These are phyloP conservation scores for Metopolophium dirhodum DNA, from an alignment of 1,140 invertebrate genomes.

Conservation along the genomic window DNA sequence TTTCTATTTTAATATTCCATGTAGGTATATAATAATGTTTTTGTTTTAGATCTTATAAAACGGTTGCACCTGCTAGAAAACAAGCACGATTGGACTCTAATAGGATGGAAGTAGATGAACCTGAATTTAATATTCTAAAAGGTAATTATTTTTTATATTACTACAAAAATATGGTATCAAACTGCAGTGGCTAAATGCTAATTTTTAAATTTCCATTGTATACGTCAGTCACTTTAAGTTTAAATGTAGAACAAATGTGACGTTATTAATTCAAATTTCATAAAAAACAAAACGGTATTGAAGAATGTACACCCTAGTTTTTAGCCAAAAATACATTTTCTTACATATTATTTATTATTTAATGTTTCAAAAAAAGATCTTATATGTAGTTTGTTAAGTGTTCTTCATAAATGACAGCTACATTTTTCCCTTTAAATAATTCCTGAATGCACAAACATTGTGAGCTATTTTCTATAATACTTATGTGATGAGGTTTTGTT, in stretches of 20 bases:
- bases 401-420: neutral
- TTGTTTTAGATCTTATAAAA: slow-evolving; percentile 53
- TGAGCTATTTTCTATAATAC: neutral
- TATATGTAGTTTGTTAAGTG: neutral
- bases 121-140: slow-evolving; percentile 54
- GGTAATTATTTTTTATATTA: slow-evolving; percentile 20
- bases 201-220: neutral
- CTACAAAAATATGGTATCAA: neutral
- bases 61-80: slow-evolving; percentile 48
- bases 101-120: slow-evolving; percentile 56
- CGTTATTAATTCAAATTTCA: neutral
- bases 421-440: neutral
- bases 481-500: neutral
- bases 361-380: neutral
- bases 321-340: neutral
- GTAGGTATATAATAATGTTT: neutral
- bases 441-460: neutral
- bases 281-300: neutral
- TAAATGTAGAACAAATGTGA: neutral
- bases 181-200: neutral
- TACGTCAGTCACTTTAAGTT: neutral
- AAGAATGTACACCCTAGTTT: neutral
- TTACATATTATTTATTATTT: neutral
- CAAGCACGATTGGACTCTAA: slow-evolving; percentile 55
- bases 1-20: neutral